Percentiles rank a stretch among this genome's conserved stretches.
Evolutionary conservation across 2,888 invertebrate genomes (phyloP).

Genomic region (Cybosia mesomella): DNA sequence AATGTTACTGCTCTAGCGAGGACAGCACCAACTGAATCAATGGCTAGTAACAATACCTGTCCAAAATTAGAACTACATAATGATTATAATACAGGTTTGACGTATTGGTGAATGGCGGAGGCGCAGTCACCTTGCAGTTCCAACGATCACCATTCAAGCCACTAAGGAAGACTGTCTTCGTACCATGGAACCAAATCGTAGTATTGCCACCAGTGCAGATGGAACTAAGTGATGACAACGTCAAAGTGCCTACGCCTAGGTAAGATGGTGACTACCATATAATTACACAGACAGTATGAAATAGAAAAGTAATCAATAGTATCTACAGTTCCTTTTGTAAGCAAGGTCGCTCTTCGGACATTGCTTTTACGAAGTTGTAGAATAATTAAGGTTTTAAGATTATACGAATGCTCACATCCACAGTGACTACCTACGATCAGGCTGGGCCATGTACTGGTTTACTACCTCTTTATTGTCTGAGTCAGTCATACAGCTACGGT

Average conservation of each 20-base stretch:
- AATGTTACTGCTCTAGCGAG: neutral
- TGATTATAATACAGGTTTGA: slow-evolving; percentile 93
- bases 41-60: neutral
- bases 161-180: slow-evolving; percentile 95
- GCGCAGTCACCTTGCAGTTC: slow-evolving; percentile 98
- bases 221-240: slow-evolving; percentile 92
- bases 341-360: no score
- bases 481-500: neutral
- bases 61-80: neutral
- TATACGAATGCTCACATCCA: neutral
- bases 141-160: slow-evolving; percentile 97
- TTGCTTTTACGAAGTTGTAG: neutral
- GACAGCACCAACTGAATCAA: neutral
- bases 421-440: neutral
- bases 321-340: no score
- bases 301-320: neutral
- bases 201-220: slow-evolving; percentile 95
- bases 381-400: neutral
- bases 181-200: slow-evolving; percentile 99
- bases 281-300: neutral
- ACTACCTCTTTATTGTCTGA: neutral
- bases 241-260: slow-evolving; percentile 84
- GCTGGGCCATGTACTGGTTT: neutral
- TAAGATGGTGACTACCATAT: slow-evolving; percentile 38
- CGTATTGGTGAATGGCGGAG: slow-evolving; percentile 99